Evolutionary conservation across 1,140 invertebrate species (phyloP), one percentile per base, ranked within the genome.

Genomic region (Drosophila azteca): DNA sequence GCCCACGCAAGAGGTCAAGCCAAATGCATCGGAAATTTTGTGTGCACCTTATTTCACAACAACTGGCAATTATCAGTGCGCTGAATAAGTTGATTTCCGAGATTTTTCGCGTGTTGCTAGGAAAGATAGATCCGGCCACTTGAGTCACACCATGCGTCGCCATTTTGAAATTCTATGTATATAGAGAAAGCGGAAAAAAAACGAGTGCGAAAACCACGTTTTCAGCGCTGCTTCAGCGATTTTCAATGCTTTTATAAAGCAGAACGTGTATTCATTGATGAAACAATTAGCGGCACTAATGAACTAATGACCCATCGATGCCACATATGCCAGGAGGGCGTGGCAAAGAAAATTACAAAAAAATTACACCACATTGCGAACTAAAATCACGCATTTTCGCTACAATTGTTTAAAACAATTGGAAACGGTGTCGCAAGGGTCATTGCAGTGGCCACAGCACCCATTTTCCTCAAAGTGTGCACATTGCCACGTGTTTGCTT

Each of bases 401-500:
- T 48, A 52, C 57, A 65, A 74, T 58, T 43, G 7, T 35, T 31
- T 45, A 7, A 20, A 35, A 48, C 41, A 61, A 69, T 13, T 57
- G 26, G 35, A 39, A 39, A 13, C 35, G 35, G 35, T 13, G 3
- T 2, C 5, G 35, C 11, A 39, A 39, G 35, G 35, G 11, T 5
- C 9, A 11, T 31, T 50, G 43, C 6, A 15, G 35, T 52, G n/a
- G n/a, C 8, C 8, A 22, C 50, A 8, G 71, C 66, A 45, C 45
- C 26, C 67, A 24, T 35, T 35, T 43, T 17, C 20, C 63, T 46
- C 9, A 62, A 31, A 48, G 35, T 60, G 13, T 24, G 73, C 53
- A 51, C 45, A 50, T 62, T 87, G 83, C 83, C 83, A 88, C 83
- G 83, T 88, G 83, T 88, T 88, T 69, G 63, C 76, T 64, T 60